Conservation (phyloP, 2,797 vertebrate species). For the Chanos chanos region DNA sequence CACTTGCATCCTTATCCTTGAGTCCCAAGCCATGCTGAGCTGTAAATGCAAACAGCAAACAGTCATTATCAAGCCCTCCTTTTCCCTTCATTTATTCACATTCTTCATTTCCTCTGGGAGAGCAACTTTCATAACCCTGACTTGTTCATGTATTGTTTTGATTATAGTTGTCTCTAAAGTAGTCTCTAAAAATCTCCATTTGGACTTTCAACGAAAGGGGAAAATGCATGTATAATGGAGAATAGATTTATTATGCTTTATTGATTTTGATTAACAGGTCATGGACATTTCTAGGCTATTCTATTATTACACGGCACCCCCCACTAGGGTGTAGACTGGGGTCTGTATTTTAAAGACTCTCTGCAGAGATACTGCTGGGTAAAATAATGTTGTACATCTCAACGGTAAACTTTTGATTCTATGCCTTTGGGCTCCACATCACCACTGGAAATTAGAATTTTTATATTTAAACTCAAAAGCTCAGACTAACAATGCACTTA, state of each 20-base stretch:
- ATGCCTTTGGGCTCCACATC: too few species aligned
- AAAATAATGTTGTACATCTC: too few species aligned
- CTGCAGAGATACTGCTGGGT: too few species aligned
- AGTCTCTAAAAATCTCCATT: not conserved
- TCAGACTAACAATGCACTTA: too few species aligned
- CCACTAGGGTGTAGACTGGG: too few species aligned
- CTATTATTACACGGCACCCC: conserved; percentile 29
- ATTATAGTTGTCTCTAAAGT: not conserved
- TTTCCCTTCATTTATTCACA: conserved; percentile 44
- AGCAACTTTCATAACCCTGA: conserved; percentile 39
- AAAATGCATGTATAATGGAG: too few species aligned
- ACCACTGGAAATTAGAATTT: too few species aligned
- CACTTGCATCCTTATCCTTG: conserved; percentile 13
- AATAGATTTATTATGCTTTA: conserved; percentile 5
- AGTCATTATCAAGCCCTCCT: conserved; percentile 38
- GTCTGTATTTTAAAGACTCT: too few species aligned
- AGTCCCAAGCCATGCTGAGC: conserved; percentile 9
- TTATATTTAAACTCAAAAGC: too few species aligned
- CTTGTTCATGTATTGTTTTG: conserved; percentile 35
- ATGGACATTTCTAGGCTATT: conserved; percentile 21
- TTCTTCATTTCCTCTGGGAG: conserved; percentile 47
- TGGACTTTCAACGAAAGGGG: not conserved
- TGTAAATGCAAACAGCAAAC: conserved; percentile 33
- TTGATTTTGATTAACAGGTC: conserved; percentile 35
- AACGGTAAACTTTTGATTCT: too few species aligned